Conservation (phyloP, 1,140 invertebrate genomes). For the Pseudomyrmex flavicornis region DNA sequence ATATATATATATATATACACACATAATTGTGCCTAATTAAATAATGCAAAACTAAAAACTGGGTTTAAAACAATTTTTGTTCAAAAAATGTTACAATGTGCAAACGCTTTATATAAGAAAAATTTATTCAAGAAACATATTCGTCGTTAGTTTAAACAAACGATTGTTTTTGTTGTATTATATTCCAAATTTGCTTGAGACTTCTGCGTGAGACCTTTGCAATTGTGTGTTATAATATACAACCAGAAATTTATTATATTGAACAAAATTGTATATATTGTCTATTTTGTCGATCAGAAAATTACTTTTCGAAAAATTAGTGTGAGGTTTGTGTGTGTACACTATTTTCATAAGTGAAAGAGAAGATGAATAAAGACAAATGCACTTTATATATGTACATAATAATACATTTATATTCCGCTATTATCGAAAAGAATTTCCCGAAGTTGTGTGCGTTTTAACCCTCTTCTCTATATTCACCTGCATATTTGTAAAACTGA, state of each 20-base stretch:
- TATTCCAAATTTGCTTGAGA: neutral
- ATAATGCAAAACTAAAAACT: too few species aligned
- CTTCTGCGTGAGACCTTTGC: neutral
- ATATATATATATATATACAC: too few species aligned
- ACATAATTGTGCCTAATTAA: too few species aligned
- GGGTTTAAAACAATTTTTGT: neutral
- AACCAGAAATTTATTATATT: neutral
- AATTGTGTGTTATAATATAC: neutral
- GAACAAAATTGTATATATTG: constrained; percentile 4
- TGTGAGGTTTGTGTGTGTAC: neutral
- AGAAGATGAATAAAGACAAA: neutral
- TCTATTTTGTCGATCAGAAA: neutral
- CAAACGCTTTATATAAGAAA: neutral
- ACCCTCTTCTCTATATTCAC: neutral
- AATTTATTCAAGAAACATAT: constrained; percentile 20
- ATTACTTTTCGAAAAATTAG: neutral
- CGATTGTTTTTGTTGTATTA: neutral
- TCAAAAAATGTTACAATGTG: neutral
- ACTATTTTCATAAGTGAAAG: neutral
- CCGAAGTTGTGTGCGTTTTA: constrained; percentile 14
- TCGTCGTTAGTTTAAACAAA: constrained; percentile 1
- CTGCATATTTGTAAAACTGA: constrained; percentile 9
- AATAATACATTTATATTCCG: neutral
- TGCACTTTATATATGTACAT: neutral
- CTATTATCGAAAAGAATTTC: neutral